Conservation (phyloP, 2,113 vertebrate genomes). For the Takifugu bimaculatus region DNA sequence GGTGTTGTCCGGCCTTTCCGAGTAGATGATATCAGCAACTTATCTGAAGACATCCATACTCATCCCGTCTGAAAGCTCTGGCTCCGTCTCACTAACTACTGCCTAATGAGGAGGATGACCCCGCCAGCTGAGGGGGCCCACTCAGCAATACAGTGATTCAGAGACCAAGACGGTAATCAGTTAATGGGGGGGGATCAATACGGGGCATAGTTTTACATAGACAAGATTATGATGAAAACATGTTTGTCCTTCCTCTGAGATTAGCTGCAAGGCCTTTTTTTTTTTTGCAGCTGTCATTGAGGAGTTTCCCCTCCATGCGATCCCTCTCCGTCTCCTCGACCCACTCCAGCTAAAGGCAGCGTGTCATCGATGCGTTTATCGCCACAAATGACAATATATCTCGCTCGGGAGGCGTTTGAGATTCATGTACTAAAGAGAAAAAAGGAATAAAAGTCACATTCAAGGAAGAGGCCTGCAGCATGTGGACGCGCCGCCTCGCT, state of each 20-base stretch:
- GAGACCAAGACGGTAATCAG: constrained; percentile 27
- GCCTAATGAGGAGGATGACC: constrained; percentile 45
- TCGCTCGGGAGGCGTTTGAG: constrained; percentile 25
- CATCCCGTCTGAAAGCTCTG: constrained; percentile 9
- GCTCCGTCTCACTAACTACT: constrained; percentile 17
- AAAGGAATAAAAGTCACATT: constrained; percentile 26
- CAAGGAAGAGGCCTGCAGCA: constrained; percentile 38
- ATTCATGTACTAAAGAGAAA: constrained; percentile 25
- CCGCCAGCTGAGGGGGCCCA: constrained; percentile 23
- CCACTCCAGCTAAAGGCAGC: neutral
- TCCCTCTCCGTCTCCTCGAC: neutral
- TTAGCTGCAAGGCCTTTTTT: neutral
- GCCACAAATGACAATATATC: constrained; percentile 31
- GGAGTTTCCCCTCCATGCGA: neutral
- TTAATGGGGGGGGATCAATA: constrained; percentile 34
- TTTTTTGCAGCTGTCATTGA: neutral
- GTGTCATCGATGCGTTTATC: constrained; percentile 29
- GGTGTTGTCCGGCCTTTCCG: neutral
- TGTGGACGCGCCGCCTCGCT: constrained; percentile 25
- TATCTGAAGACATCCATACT: constrained; percentile 23
- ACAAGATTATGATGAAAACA: constrained; percentile 14
- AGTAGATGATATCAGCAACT: constrained; percentile 8
- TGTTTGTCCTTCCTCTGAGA: constrained; percentile 1
- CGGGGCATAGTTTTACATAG: constrained; percentile 28
- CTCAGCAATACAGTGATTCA: constrained; percentile 35